phyloP scores from a whole-genome alignment of 1,140 invertebrate genomes.

The Carcinoscorpius rotundicauda region DNA sequence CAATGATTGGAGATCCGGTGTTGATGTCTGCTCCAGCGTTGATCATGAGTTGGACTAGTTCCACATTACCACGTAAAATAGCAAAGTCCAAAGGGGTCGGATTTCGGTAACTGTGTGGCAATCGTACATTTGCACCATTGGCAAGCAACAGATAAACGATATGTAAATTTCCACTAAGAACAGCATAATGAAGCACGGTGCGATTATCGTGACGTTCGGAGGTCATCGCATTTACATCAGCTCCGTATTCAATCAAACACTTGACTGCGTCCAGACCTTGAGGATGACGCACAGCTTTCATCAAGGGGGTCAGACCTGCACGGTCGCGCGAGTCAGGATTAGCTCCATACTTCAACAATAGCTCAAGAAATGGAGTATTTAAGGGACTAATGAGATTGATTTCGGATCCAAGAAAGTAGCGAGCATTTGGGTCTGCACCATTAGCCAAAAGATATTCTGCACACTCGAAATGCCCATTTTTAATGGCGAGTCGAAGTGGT shows the following conservation, averaged over 20 bases:
- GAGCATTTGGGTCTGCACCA: conserved; percentile 47
- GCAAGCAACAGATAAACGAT: conserved; percentile 69
- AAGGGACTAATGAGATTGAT: conserved; percentile 66
- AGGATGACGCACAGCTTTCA: conserved; percentile 67
- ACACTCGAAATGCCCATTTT: conserved; percentile 70
- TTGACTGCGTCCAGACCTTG: conserved; percentile 64
- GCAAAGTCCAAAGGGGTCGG: conserved; percentile 71
- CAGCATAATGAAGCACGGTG: conserved; percentile 76
- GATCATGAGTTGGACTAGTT: conserved; percentile 44
- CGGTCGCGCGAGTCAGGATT: conserved; percentile 72
- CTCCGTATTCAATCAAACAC: conserved; percentile 59
- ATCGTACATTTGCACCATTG: conserved; percentile 58
- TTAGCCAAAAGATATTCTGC: conserved; percentile 49
- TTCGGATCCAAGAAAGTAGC: conserved; percentile 78
- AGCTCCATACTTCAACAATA: conserved; percentile 69
- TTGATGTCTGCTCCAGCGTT: conserved; percentile 61
- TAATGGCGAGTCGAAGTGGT: conserved; percentile 63
- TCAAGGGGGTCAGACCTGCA: conserved; percentile 68
- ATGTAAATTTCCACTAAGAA: conserved; percentile 59
- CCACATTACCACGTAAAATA: conserved; percentile 59
- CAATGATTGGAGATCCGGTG: conserved; percentile 64
- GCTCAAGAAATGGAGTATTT: conserved; percentile 64
- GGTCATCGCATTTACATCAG: conserved; percentile 66
- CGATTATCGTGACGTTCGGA: conserved; percentile 59
- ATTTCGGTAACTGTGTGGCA: conserved; percentile 52